Evolutionary conservation across 2,888 invertebrate genomes (phyloP).

Genomic region (Lysandra bellargus): DNA sequence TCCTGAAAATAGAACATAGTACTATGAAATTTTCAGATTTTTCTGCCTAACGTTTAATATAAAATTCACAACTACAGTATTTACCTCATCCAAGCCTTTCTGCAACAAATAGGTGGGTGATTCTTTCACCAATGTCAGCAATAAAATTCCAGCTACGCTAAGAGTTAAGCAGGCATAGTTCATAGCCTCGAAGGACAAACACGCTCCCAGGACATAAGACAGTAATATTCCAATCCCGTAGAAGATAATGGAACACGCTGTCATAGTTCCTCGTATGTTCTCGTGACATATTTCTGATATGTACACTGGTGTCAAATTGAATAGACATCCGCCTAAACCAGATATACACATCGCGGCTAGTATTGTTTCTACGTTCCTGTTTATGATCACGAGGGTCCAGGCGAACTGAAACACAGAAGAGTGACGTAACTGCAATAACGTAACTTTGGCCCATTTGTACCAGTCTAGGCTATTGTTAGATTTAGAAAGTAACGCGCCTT

Average conservation of each 20-base stretch:
- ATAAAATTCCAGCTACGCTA: slow-evolving; percentile 45
- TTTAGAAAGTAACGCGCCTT: neutral
- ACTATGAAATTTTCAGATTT: neutral
- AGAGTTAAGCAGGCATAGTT: slow-evolving; percentile 51
- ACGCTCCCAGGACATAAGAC: slow-evolving; percentile 53
- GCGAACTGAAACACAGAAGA: slow-evolving; percentile 47
- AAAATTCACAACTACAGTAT: neutral
- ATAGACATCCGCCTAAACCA: slow-evolving; percentile 52
- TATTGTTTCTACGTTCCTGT: slow-evolving; percentile 52
- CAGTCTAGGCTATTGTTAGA: neutral
- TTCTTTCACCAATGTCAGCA: slow-evolving; percentile 52
- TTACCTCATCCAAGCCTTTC: slow-evolving; percentile 48
- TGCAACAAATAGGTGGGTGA: slow-evolving; percentile 47
- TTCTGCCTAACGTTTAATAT: neutral
- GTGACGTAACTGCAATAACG: neutral
- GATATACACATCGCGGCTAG: slow-evolving; percentile 53
- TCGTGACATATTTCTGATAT: slow-evolving; percentile 45
- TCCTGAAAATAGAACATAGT: slow-evolving; percentile 50
- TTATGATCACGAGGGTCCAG: slow-evolving; percentile 53
- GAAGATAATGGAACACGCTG: slow-evolving; percentile 41
- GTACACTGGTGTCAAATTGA: slow-evolving; percentile 49
- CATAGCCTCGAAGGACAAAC: slow-evolving; percentile 52
- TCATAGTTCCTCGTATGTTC: slow-evolving; percentile 43
- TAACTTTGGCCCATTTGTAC: neutral
- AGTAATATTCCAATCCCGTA: slow-evolving; percentile 43